Evolutionary conservation across 2,797 vertebrate species (phyloP).

Genomic region (Sebastes matsubarae): DNA sequence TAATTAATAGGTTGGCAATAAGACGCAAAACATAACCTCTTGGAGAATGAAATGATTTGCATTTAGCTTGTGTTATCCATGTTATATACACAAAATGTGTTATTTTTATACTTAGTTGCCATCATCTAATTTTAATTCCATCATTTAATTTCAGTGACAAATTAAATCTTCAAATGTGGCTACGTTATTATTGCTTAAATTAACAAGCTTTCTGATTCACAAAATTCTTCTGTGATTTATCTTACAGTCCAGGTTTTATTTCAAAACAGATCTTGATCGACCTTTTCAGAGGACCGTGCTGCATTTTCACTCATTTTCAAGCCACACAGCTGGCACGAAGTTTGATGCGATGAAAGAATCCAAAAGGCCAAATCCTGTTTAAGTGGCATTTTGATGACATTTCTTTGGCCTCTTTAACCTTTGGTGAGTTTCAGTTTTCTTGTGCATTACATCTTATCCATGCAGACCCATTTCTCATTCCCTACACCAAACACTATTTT

Average conservation of each 20-base stretch:
- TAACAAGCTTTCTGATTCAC: not conserved
- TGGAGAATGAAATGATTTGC: not conserved
- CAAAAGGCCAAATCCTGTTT: conserved; percentile 80
- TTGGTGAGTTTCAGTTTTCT: conserved; percentile 73
- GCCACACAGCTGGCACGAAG: conserved; percentile 59
- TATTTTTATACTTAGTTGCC: not conserved
- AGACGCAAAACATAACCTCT: not conserved
- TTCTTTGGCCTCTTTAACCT: conserved; percentile 82
- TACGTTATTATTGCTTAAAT: not conserved
- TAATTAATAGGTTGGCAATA: conserved; percentile 4
- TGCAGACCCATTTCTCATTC: conserved; percentile 61
- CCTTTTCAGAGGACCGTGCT: conserved; percentile 49
- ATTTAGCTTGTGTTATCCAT: not conserved
- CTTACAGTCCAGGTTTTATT: conserved; percentile 45
- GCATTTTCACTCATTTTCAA: conserved; percentile 58
- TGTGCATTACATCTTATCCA: conserved; percentile 68
- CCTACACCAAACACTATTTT: conserved; percentile 31
- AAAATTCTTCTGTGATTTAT: conserved; percentile 24
- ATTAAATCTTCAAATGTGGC: not conserved
- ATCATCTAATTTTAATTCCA: not conserved
- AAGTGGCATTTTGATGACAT: conserved; percentile 84
- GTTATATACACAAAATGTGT: not conserved
- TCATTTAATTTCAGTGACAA: not conserved
- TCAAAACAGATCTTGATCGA: conserved; percentile 60
- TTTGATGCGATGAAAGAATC: conserved; percentile 75